Evolutionary conservation across 2,888 invertebrate genomes (phyloP).

Genomic region (Aleiodes alternator): DNA sequence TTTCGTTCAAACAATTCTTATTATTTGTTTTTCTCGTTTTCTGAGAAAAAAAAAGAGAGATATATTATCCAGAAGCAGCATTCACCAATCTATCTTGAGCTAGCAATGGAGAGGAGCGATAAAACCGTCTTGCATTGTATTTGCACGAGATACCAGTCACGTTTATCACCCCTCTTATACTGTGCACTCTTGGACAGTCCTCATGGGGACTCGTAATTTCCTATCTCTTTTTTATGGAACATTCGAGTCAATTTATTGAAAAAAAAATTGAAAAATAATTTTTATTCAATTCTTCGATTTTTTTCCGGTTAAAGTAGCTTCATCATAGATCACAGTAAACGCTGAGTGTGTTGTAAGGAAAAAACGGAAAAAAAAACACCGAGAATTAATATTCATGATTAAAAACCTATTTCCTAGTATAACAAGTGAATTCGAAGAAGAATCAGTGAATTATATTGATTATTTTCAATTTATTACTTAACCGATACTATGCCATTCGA

Average conservation of each 20-base stretch:
- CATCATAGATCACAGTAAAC: too few species aligned
- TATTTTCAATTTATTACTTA: too few species aligned
- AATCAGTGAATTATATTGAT: too few species aligned
- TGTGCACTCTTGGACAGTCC: slow-evolving; percentile 19
- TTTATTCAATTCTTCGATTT: too few species aligned
- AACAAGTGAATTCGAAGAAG: too few species aligned
- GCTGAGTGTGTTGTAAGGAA: too few species aligned
- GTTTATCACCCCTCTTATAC: slow-evolving; percentile 37
- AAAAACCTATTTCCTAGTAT: too few species aligned
- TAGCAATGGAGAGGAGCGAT: slow-evolving; percentile 20
- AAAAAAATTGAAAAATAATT: too few species aligned
- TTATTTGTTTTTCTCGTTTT: background rate
- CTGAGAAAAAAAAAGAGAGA: slow-evolving; percentile 2
- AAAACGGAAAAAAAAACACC: too few species aligned
- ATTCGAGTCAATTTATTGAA: background rate
- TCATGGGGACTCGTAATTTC: slow-evolving; percentile 5
- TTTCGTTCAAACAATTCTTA: background rate
- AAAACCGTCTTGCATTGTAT: slow-evolving; percentile 28
- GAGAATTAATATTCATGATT: too few species aligned
- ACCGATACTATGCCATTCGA: too few species aligned
- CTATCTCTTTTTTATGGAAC: background rate
- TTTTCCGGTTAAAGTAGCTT: too few species aligned
- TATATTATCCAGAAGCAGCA: slow-evolving; percentile 16
- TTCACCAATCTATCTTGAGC: slow-evolving; percentile 16
- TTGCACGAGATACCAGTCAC: slow-evolving; percentile 36